These are phyloP conservation scores for Koerneria pararmatus DNA, from an alignment of 2,888 invertebrate species.

Conservation along the genomic window DNA sequence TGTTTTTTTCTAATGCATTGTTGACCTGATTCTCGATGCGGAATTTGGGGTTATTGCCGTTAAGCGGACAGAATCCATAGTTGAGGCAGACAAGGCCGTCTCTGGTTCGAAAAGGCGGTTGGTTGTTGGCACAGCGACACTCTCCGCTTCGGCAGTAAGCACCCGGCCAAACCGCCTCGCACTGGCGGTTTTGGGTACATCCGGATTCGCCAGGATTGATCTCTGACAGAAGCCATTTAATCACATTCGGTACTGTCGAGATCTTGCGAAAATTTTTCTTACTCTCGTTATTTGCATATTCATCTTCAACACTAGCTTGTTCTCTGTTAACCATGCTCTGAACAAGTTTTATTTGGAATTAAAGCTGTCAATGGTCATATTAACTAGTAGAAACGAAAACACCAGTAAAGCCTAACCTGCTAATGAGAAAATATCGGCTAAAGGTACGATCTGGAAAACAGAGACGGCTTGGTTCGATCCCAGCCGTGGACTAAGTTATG, in stretches of 20 bases:
- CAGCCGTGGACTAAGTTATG: too few species aligned
- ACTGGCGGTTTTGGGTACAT: slow-evolving; percentile 57
- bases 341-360: too few species aligned
- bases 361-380: too few species aligned
- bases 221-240: slow-evolving; percentile 36
- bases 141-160: slow-evolving; percentile 57
- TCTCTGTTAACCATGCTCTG: too few species aligned
- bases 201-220: slow-evolving; percentile 59
- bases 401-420: too few species aligned
- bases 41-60: slow-evolving; percentile 59
- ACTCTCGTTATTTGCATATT: slow-evolving; percentile 17
- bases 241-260: background rate
- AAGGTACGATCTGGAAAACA: too few species aligned
- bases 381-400: too few species aligned
- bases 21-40: slow-evolving; percentile 57
- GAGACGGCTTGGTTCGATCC: too few species aligned
- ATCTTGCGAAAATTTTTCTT: background rate
- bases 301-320: slow-evolving; percentile 8
- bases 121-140: slow-evolving; percentile 58
- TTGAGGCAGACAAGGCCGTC: slow-evolving; percentile 53
- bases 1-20: too few species aligned
- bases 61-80: slow-evolving; percentile 58
- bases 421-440: too few species aligned
- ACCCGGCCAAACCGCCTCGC: slow-evolving; percentile 57
- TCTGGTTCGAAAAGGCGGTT: slow-evolving; percentile 55